A percentile compares a stretch with the other conserved stretches of the same genome.
Conservation (phyloP, 1,140 invertebrate genomes). For the Belonocnema kinseyi region DNA sequence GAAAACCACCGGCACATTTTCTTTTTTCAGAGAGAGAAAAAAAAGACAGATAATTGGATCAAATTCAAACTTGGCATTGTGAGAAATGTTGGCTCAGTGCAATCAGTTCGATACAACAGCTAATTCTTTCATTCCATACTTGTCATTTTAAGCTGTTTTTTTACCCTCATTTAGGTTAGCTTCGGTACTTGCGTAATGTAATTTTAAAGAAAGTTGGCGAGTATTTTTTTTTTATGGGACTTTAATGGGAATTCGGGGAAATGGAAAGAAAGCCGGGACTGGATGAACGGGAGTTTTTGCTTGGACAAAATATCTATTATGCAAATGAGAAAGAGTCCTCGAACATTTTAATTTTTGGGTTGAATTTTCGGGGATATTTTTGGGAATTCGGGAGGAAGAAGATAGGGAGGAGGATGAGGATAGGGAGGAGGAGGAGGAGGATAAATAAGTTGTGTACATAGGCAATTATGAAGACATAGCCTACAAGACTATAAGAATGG, state of each 20-base stretch:
- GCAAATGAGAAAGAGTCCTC: not conserved
- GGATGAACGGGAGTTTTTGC: too few relatives aligned
- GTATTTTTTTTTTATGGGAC: slow-evolving; percentile 1
- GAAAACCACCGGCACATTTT: slow-evolving; percentile 1
- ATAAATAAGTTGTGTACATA: slow-evolving; percentile 17
- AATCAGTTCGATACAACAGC: slow-evolving; percentile 12
- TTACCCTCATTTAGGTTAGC: not conserved
- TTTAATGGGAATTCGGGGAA: not conserved
- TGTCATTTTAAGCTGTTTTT: not conserved
- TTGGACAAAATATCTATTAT: too few relatives aligned
- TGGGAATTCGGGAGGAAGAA: not conserved
- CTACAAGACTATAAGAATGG: slow-evolving; percentile 25
- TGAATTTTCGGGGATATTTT: too few relatives aligned
- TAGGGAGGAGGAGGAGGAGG: too few relatives aligned
- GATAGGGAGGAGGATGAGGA: too few relatives aligned
- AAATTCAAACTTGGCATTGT: not conserved
- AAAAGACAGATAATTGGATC: too few relatives aligned
- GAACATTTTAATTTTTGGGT: not conserved
- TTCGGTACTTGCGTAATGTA: not conserved
- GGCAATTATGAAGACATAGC: slow-evolving; percentile 29
- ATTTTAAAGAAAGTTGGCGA: not conserved
- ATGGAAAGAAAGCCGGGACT: not conserved
- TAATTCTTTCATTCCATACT: not conserved
- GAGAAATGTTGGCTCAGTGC: not conserved
- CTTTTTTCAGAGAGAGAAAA: too few relatives aligned